Conservation (phyloP, 64 coral and sea anemone species). For the Stylophora pistillata region DNA sequence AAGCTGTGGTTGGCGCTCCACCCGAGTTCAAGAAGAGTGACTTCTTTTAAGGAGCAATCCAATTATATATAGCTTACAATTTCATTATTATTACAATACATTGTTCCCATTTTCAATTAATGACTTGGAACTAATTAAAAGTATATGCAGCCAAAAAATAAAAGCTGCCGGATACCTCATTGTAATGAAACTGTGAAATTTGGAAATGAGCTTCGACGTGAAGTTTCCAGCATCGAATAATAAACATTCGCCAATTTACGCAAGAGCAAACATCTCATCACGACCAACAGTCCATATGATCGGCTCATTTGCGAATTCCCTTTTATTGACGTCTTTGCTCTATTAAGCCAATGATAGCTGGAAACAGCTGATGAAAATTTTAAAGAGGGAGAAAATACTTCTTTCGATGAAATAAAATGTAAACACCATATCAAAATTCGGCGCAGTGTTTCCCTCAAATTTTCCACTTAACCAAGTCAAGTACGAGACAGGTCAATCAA, state of each 20-base stretch:
- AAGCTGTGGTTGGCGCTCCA: slow-evolving; percentile 15
- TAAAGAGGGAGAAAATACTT: slow-evolving; percentile 65
- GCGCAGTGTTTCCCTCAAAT: slow-evolving; percentile 45
- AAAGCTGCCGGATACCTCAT: slow-evolving; percentile 70
- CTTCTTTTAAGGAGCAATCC: slow-evolving; percentile 62
- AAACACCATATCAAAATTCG: slow-evolving; percentile 18
- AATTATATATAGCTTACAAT: slow-evolving; percentile 83
- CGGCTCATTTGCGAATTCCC: slow-evolving; percentile 51
- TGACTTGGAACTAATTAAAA: slow-evolving; percentile 94
- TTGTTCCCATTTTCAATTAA: slow-evolving; percentile 96
- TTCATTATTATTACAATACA: slow-evolving; percentile 96
- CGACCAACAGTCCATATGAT: slow-evolving; percentile 21
- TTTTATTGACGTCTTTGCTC: slow-evolving; percentile 52
- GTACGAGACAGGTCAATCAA: slow-evolving; percentile 49
- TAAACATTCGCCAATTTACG: slow-evolving; percentile 43
- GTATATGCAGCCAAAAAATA: slow-evolving; percentile 59
- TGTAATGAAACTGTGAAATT: slow-evolving; percentile 64
- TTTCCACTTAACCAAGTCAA: slow-evolving; percentile 48
- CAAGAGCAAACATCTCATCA: slow-evolving; percentile 50
- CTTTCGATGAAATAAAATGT: slow-evolving; percentile 53
- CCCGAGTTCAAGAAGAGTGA: slow-evolving; percentile 45
- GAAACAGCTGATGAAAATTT: slow-evolving; percentile 69
- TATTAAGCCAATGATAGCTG: slow-evolving; percentile 35
- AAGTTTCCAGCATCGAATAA: slow-evolving; percentile 34
- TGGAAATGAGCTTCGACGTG: slow-evolving; percentile 55